These are phyloP conservation scores for Gallinago jamesoni DNA, from an alignment of 2,113 vertebrate species.

Conservation along the genomic window DNA sequence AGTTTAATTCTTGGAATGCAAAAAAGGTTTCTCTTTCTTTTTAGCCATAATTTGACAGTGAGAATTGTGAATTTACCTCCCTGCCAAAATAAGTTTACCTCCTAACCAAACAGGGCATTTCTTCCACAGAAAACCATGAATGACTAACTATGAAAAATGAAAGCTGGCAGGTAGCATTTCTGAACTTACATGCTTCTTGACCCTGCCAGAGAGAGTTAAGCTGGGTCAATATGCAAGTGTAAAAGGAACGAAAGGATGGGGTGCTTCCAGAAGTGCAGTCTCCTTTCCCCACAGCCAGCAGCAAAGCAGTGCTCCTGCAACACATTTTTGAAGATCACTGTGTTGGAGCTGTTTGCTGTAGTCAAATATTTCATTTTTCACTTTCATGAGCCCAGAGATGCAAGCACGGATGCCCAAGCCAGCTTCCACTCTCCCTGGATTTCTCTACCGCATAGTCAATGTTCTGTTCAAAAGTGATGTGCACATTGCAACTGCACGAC, in stretches of 20 bases:
- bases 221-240: conserved; percentile 1
- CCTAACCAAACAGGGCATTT: conserved; percentile 55
- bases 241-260: not conserved
- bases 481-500: conserved; percentile 49
- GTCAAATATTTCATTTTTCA: conserved; percentile 63
- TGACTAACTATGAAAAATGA: conserved; percentile 56
- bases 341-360: conserved; percentile 56
- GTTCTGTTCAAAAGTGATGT: conserved; percentile 44
- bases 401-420: conserved; percentile 18
- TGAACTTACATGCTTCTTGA: conserved; percentile 48
- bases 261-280: conserved; percentile 15
- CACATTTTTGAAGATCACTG: conserved; percentile 57
- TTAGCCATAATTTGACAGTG: conserved; percentile 66
- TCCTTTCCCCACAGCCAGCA: not conserved
- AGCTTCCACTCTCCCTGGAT: conserved; percentile 53
- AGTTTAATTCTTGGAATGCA: conserved; percentile 71
- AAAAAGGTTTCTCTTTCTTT: conserved; percentile 69
- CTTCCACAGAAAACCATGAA: conserved; percentile 57
- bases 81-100: conserved; percentile 68
- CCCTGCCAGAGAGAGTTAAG: conserved; percentile 46
- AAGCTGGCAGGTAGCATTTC: conserved; percentile 51
- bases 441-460: not conserved
- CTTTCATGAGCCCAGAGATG: conserved; percentile 58
- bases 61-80: conserved; percentile 55
- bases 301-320: not conserved